Conservation (phyloP, 2,888 invertebrate genomes). For the Dynastes maya region DNA sequence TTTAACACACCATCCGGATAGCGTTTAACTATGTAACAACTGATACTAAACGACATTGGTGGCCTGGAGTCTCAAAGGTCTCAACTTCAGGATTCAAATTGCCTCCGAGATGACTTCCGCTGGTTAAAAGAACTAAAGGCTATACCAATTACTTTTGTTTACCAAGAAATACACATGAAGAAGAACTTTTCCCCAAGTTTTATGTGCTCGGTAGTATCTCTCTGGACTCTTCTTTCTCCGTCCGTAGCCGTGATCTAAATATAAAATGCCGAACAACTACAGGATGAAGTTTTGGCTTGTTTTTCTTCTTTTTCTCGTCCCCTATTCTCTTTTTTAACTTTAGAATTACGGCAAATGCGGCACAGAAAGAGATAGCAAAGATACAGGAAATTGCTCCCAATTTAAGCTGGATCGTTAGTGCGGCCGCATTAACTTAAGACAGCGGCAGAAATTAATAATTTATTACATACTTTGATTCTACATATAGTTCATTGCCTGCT, state of each 20-base stretch:
- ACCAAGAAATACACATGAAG: conserved; percentile 40
- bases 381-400: conserved; percentile 42
- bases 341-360: conserved; percentile 21
- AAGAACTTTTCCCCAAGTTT: conserved; percentile 41
- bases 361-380: conserved; percentile 1
- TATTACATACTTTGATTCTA: conserved; percentile 10
- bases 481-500: neutral
- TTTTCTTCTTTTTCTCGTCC: conserved; percentile 11
- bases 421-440: conserved; percentile 25
- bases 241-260: conserved; percentile 42
- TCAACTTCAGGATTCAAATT: conserved; percentile 51
- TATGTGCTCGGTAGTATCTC: conserved; percentile 42
- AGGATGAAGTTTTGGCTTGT: conserved; percentile 33
- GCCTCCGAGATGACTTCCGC: conserved; percentile 47
- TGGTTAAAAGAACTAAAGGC: conserved; percentile 43
- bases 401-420: conserved; percentile 42
- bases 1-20: conserved; percentile 59
- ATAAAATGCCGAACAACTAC: conserved; percentile 42
- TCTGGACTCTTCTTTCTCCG: conserved; percentile 19
- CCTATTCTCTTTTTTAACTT: conserved; percentile 39
- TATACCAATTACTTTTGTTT: conserved; percentile 47
- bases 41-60: conserved; percentile 59
- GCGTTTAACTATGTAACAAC: conserved; percentile 60
- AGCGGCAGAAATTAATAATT: conserved; percentile 37
- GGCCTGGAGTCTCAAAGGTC: conserved; percentile 53